phyloP scores from a whole-genome alignment of 1,140 invertebrate genomes.

The Zeugodacus cucurbitae region DNA sequence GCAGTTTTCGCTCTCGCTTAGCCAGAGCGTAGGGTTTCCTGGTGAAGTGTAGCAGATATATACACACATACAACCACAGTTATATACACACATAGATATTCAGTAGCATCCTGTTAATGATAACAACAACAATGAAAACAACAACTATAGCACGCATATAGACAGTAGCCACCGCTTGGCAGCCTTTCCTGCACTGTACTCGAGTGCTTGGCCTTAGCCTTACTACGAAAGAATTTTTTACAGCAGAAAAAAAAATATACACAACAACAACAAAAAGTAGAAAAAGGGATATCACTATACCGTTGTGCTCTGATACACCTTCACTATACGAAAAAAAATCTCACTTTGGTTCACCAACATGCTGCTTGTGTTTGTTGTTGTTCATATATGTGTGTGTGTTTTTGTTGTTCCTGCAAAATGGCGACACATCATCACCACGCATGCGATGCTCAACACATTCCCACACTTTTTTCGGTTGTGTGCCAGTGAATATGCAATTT shows the following conservation, averaged over 20 bases:
- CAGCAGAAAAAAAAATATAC: no score
- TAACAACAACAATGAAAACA: neutral
- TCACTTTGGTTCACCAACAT: neutral
- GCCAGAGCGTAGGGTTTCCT: neutral
- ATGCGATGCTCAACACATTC: neutral
- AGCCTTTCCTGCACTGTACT: neutral
- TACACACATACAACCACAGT: no score
- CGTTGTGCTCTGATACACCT: neutral
- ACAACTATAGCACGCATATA: neutral
- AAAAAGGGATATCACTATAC: neutral
- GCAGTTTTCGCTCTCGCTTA: constrained; percentile 27
- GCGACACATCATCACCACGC: constrained; percentile 14
- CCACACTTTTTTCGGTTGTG: neutral
- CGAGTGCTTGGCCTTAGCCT: neutral
- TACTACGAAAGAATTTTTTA: neutral
- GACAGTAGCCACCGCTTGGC: neutral
- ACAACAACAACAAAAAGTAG: neutral
- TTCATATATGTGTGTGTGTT: neutral
- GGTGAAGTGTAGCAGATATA: neutral
- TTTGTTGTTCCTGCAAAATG: neutral
- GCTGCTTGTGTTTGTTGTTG: neutral
- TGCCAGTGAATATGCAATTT: neutral
- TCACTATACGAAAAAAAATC: neutral
- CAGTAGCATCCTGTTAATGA: neutral
- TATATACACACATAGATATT: neutral